Conservation (phyloP, 2,113 vertebrate genomes). For the Calyptomena viridis region DNA sequence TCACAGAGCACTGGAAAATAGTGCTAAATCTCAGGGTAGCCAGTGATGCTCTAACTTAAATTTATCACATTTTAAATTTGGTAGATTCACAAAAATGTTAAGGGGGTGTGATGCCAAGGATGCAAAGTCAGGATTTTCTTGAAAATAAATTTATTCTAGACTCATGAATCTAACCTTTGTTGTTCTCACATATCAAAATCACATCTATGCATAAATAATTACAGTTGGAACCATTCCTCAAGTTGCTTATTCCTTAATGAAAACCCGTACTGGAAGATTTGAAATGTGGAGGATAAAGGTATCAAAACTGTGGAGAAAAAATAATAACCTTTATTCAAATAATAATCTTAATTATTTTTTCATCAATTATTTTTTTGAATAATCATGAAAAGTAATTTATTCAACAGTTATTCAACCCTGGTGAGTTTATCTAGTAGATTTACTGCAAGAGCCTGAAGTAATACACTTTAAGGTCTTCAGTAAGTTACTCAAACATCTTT, state of each 20-base stretch:
- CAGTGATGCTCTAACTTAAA: not conserved
- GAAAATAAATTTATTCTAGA: not conserved
- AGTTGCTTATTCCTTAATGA: not conserved
- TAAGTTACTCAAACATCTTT: not conserved
- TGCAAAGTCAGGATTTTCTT: not conserved
- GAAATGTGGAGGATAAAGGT: not conserved
- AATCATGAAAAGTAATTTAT: not conserved
- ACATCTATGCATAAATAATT: not conserved
- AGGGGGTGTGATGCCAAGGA: not conserved
- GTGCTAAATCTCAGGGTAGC: not conserved
- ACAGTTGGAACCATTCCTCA: not conserved
- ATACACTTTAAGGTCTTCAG: not conserved
- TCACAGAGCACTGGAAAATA: not conserved
- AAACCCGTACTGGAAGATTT: not conserved
- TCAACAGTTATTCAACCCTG: not conserved
- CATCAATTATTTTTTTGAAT: too few relatives aligned
- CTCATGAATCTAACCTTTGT: not conserved
- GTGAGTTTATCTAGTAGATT: not conserved
- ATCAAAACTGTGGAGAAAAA: not conserved
- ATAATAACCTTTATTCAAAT: not conserved
- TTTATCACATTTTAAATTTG: not conserved
- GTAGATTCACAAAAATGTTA: not conserved
- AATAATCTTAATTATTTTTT: too few relatives aligned
- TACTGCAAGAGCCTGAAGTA: not conserved
- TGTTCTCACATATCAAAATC: not conserved